Base-by-base conservation (phyloP, 2,888 invertebrate species). In the Mimumesa dahlbomi region DNA sequence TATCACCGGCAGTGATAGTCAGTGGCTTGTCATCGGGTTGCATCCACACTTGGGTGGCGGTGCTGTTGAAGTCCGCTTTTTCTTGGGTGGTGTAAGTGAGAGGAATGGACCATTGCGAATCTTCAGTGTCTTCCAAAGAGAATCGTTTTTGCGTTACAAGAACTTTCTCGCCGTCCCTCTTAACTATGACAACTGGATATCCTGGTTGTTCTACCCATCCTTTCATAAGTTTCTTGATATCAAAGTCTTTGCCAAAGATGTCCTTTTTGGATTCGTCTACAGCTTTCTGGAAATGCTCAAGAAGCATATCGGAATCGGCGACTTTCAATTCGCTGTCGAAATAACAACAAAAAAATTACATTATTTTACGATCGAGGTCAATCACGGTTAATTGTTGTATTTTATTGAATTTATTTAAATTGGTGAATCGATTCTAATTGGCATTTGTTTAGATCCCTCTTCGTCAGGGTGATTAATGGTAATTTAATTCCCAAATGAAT, bases 141-240 rank as follows among this genome's bases (percentile, higher is more conserved):
- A 82, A 87, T 49, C 79, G 81, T 25, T 85, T 90, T 90, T 93
- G 92, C 0, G 85, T 86, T 38, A 92, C 87, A 84, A 91, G 90
- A 4, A 77, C 81, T 13, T 90, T 90, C 1, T 34, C 2, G 0
- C 5, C 0, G 0, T n/a, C 4, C 0, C 72, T 76, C 0, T 3
- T 91, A 0, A 94, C 92, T 0, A 86, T 91, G 0, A 95, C 86
- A 1, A 94, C 90, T 0, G 94, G 95, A 79, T 92, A 94, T 0
- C 94, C 94, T 6, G 91, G 88, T 78, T 94, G 92, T 43, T 91
- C 91, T 9, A 94, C 92, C 94, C 94, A 95, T 2, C 92, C 77
- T 0, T 90, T 70, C 67, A 90, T 89, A 63, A 91, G 63, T 0
- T 25, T 0, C 1, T 6, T 89, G 1, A 89, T n/a, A 0, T 9